phyloP scores from a whole-genome alignment of 2,888 invertebrate species.

The Xestia rhomboidea region DNA sequence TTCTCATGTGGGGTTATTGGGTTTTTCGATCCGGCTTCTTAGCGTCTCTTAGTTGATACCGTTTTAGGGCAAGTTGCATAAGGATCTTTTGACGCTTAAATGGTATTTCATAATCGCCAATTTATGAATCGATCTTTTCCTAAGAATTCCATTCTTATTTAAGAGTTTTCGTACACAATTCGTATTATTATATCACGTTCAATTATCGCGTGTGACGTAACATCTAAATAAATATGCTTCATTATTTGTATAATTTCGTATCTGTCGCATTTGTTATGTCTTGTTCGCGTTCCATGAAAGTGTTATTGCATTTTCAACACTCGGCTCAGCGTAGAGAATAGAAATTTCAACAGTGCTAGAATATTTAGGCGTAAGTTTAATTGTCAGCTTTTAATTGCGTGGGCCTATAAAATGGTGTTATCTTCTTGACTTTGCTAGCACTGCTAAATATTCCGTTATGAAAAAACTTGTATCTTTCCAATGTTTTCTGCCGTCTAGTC shows the following conservation, averaged over 20 bases:
- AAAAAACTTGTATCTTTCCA: not conserved
- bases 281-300: not conserved
- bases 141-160: not conserved
- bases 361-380: not conserved
- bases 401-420: not conserved
- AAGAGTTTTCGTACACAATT: slow-evolving; percentile 17
- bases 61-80: not conserved
- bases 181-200: slow-evolving; percentile 44
- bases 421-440: slow-evolving; percentile 6
- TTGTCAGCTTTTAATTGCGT: not conserved
- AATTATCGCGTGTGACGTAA: slow-evolving; percentile 58
- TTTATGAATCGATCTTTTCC: not conserved
- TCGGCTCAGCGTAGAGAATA: not conserved
- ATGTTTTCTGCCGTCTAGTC: not conserved
- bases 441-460: slow-evolving; percentile 14
- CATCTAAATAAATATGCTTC: slow-evolving; percentile 44
- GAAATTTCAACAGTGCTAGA: not conserved
- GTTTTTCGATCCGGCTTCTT: not conserved
- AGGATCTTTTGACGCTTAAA: not conserved
- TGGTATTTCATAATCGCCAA: not conserved
- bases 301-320: not conserved
- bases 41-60: not conserved
- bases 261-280: slow-evolving; percentile 19
- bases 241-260: slow-evolving; percentile 50
- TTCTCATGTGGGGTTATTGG: not conserved